phyloP scores from a whole-genome alignment of 2,888 invertebrate genomes.

The Drosophila mimetica region DNA sequence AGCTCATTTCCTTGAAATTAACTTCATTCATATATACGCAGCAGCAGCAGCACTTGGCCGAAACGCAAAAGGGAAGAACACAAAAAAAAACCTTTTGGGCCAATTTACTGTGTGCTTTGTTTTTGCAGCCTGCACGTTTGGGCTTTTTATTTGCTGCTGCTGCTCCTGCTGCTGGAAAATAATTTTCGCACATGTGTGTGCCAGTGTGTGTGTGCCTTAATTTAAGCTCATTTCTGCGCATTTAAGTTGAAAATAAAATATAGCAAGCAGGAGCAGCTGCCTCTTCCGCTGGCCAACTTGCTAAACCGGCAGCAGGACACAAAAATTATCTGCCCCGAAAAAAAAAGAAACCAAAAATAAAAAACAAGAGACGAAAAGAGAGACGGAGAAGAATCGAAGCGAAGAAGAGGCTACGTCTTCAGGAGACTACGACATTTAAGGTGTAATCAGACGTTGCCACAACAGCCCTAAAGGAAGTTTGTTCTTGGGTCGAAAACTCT shows the following conservation, averaged over 20 bases:
- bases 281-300: conserved; percentile 60
- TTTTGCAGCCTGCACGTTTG: conserved; percentile 68
- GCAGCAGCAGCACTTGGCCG: too few relatives aligned
- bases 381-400: conserved; percentile 11
- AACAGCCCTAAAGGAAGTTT: conserved; percentile 70
- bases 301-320: conserved; percentile 71
- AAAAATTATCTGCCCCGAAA: conserved; percentile 70
- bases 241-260: conserved; percentile 75
- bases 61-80: conserved; percentile 13
- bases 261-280: conserved; percentile 66
- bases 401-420: conserved; percentile 31
- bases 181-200: conserved; percentile 64
- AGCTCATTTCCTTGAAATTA: conserved; percentile 77
- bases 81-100: conserved; percentile 61
- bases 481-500: conserved; percentile 33
- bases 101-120: conserved; percentile 59
- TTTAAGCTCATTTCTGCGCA: conserved; percentile 80
- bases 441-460: conserved; percentile 74
- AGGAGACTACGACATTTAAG: conserved; percentile 67
- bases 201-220: conserved; percentile 69
- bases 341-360: conserved; percentile 11
- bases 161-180: conserved; percentile 64
- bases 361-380: not conserved
- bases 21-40: conserved; percentile 63
- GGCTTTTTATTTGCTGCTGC: conserved; percentile 71